Conservation (phyloP, 2,113 vertebrate genomes). For the Mustela lutreola region DNA sequence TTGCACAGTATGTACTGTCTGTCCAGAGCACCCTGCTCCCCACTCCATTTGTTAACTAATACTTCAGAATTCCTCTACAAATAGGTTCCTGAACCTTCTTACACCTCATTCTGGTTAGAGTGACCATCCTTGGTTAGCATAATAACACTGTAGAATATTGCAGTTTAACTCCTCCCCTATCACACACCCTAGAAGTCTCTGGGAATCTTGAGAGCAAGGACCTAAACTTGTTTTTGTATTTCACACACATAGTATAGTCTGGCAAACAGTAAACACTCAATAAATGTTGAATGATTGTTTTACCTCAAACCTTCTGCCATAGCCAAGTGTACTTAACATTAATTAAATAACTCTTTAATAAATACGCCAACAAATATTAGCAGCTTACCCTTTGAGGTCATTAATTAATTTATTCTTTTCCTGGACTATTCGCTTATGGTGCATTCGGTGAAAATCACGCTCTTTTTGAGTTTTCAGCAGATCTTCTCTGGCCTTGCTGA, state of each 20-base stretch:
- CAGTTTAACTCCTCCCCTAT: background rate
- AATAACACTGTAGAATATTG: background rate
- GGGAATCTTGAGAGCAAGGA: background rate
- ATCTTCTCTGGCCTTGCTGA: slow-evolving; percentile 88
- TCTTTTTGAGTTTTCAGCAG: slow-evolving; percentile 90
- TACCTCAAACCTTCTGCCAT: background rate
- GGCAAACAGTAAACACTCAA: background rate
- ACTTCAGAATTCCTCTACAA: background rate
- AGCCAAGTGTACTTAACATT: background rate
- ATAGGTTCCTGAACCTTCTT: background rate
- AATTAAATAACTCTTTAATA: slow-evolving; percentile 32
- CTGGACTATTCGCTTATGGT: slow-evolving; percentile 90
- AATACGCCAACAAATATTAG: background rate
- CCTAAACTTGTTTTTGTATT: background rate
- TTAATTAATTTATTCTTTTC: slow-evolving; percentile 92
- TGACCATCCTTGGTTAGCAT: background rate
- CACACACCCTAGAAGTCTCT: background rate
- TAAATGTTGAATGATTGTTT: background rate
- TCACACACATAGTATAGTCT: background rate
- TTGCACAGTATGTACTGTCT: background rate
- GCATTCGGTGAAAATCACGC: slow-evolving; percentile 92
- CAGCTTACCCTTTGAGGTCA: slow-evolving; percentile 90
- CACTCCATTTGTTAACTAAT: background rate
- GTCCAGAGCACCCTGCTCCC: background rate
- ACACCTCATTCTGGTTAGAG: background rate